Base-by-base conservation (phyloP, 2,888 invertebrate species). In the Bembecia ichneumoniformis region DNA sequence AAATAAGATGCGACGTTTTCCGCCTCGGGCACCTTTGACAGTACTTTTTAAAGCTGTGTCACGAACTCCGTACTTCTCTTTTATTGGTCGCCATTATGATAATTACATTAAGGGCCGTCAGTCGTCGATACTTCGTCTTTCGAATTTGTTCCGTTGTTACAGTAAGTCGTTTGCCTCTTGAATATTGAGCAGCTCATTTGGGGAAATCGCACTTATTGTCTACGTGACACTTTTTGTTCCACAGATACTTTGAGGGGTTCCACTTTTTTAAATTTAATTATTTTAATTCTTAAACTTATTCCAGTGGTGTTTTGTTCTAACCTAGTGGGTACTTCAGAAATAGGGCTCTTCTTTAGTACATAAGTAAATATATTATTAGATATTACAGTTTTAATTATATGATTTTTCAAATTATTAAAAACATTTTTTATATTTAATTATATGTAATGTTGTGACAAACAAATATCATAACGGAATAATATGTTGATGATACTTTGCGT, bases 21-120 rank as follows among this genome's bases (percentile, higher is more conserved):
- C 80, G 83, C 83, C 81, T 77, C 67, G 70, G 78, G 81, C 81
- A 83, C 77, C 80, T 83, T 82, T 82, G 81, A 82, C 82, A 79
- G 79, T 80, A 82, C 79, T 82, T 82, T 82, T 81, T 80, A 82
- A 82, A 83, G 80, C 83, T 77, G 74, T 71, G 81, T 82, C 81
- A 80, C 80, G 81, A 83, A 82, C 81, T 79, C 73, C 65, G 77
- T 77, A 82, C 77, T 77, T 81, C 80, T 75, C 82, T 82, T 86
- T 84, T 84, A 86, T 84, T 83, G 83, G 82, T 78, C 77, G 77
- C 77, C 81, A 86, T 87, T 86, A 84, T 83, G 82, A 82, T 84
- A 86, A 86, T 87, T 84, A 78, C 78, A 76, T 86, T 84, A 83
- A 78, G 79, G 81, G 68, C 71, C 71, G 79, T 69, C 72, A 76